Evolutionary conservation across 2,113 vertebrate genomes (phyloP).

Genomic region (Prinia subflava): DNA sequence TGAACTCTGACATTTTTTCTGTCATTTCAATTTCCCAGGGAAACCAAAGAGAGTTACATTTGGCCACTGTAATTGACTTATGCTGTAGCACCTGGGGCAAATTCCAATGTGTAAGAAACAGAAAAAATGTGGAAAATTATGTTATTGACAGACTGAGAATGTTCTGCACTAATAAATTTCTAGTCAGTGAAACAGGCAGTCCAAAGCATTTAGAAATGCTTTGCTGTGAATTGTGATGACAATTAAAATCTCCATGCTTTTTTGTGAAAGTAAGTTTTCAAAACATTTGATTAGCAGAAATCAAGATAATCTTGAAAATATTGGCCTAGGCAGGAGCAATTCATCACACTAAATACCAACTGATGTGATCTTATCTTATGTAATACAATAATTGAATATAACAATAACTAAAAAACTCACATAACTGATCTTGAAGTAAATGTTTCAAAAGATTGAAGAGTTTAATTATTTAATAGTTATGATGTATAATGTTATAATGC

Average conservation of each 20-base stretch:
- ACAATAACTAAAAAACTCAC: background rate
- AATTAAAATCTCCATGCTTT: background rate
- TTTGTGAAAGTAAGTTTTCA: background rate
- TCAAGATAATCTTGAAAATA: background rate
- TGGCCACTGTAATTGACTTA: constrained; percentile 39
- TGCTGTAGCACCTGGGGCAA: constrained; percentile 34
- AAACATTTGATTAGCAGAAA: background rate
- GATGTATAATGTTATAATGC: background rate
- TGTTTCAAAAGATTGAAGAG: background rate
- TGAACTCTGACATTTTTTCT: constrained; percentile 54
- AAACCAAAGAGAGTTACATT: constrained; percentile 33
- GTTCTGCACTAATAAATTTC: background rate
- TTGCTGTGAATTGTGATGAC: background rate
- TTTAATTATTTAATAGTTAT: background rate
- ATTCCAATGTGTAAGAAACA: constrained; percentile 5
- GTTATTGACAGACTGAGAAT: constrained; percentile 19
- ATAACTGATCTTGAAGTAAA: background rate
- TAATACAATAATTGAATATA: background rate
- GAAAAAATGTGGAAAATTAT: constrained; percentile 22
- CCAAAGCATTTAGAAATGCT: background rate
- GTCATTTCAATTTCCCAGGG: constrained; percentile 38
- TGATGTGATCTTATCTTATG: background rate
- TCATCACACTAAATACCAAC: background rate
- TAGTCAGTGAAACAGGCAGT: background rate
- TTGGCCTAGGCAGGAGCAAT: background rate